These are phyloP conservation scores for Chaetura pelagica DNA, from an alignment of 2,113 vertebrate genomes.

Conservation along the genomic window DNA sequence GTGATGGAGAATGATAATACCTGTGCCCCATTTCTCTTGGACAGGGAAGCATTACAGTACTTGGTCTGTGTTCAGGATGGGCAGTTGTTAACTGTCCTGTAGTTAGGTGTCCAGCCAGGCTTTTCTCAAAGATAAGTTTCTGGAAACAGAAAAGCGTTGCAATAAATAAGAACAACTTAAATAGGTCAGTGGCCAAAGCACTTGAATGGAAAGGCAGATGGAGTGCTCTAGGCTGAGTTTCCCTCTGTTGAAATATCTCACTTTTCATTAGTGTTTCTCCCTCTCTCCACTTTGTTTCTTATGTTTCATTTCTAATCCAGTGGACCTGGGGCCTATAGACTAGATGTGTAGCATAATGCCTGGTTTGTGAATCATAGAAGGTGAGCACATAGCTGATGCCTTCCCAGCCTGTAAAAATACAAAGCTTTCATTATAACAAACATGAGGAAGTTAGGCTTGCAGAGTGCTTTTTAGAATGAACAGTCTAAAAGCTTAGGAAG, in stretches of 20 bases:
- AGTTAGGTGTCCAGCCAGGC: neutral
- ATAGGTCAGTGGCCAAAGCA: neutral
- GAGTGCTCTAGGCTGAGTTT: neutral
- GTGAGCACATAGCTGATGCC: neutral
- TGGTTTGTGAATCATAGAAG: neutral
- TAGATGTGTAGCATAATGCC: neutral
- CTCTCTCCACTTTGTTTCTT: accelerated
- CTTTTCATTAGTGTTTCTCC: neutral
- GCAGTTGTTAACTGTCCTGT: neutral
- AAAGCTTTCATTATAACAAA: neutral
- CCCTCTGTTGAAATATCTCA: neutral
- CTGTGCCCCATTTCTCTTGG: neutral
- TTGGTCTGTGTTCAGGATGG: neutral
- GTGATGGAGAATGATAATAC: neutral
- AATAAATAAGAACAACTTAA: neutral
- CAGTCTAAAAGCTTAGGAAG: neutral
- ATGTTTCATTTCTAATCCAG: neutral
- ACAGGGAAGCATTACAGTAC: neutral
- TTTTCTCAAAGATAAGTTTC: neutral
- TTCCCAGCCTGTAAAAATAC: neutral
- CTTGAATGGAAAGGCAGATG: neutral
- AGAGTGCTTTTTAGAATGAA: neutral
- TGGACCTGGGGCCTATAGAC: too few relatives aligned
- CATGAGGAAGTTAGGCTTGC: neutral
- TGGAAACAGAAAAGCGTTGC: neutral